These are phyloP conservation scores for Calycopis cecrops DNA, from an alignment of 1,140 invertebrate genomes.

Conservation along the genomic window DNA sequence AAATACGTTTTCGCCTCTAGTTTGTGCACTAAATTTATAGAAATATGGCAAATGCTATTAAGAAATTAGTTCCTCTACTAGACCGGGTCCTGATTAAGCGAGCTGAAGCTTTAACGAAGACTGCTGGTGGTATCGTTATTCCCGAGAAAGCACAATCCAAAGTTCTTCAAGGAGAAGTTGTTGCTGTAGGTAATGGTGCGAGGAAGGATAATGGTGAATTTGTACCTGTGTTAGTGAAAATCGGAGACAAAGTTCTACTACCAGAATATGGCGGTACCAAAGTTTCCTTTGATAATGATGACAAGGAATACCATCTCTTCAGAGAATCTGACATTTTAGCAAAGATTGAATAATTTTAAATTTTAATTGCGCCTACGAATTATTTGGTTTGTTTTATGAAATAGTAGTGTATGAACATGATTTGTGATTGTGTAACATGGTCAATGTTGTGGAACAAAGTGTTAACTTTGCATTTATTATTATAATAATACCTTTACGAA, in stretches of 20 bases:
- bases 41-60: conserved; percentile 77
- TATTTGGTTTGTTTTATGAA: conserved; percentile 53
- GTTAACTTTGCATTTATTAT: conserved; percentile 72
- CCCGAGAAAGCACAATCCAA: conserved; percentile 97
- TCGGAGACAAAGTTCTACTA: conserved; percentile 94
- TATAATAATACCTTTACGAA: no score
- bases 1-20: conserved; percentile 6
- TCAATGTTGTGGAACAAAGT: conserved; percentile 49
- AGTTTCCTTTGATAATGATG: conserved; percentile 80
- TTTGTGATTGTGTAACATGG: conserved; percentile 66
- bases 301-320: conserved; percentile 95
- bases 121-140: conserved; percentile 97
- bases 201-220: conserved; percentile 91
- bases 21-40: conserved; percentile 14
- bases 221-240: conserved; percentile 88
- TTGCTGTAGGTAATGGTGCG: conserved; percentile 94
- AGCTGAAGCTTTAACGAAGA: conserved; percentile 94
- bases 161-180: conserved; percentile 94
- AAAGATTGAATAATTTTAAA: conserved; percentile 80
- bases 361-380: conserved; percentile 54
- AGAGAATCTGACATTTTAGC: conserved; percentile 97
- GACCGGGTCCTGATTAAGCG: conserved; percentile 97
- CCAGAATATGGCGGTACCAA: conserved; percentile 99
- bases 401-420: conserved; percentile 58
- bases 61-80: conserved; percentile 93